Conservation (phyloP, 2,888 invertebrate species). For the Pristionchus exspectatus region DNA sequence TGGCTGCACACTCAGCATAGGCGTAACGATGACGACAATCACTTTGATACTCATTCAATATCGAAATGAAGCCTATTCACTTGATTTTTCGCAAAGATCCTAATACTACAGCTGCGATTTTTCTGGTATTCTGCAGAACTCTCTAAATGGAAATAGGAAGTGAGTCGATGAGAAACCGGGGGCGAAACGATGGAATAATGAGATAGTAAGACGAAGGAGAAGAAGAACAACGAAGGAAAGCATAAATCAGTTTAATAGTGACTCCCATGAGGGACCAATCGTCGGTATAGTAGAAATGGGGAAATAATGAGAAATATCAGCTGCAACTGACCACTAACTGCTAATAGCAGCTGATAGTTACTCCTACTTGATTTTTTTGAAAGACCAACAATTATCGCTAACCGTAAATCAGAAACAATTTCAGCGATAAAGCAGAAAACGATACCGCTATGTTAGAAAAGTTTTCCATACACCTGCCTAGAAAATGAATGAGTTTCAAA, state of each 20-base stretch:
- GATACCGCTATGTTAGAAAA: not conserved
- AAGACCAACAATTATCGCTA: too few species aligned
- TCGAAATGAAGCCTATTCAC: not conserved
- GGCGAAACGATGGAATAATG: not conserved
- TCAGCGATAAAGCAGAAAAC: too few species aligned
- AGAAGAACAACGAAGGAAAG: not conserved
- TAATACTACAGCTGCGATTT: not conserved
- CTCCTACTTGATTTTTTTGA: not conserved
- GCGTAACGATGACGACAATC: not conserved
- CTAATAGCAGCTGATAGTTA: not conserved
- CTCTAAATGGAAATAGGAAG: not conserved
- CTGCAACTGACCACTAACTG: not conserved
- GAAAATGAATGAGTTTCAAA: not conserved
- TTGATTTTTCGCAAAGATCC: not conserved
- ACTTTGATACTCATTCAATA: not conserved
- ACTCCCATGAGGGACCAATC: not conserved
- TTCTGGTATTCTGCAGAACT: not conserved
- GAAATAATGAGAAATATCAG: not conserved
- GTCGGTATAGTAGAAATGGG: not conserved
- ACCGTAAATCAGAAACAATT: too few species aligned
- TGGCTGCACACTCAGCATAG: not conserved
- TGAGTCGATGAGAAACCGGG: not conserved
- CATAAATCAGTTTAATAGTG: not conserved
- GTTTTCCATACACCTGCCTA: not conserved
- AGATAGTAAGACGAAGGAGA: not conserved